Percentiles rank a stretch among this genome's conserved stretches.
phyloP scores from a whole-genome alignment of 2,797 vertebrate species.

The Todus mexicanus region DNA sequence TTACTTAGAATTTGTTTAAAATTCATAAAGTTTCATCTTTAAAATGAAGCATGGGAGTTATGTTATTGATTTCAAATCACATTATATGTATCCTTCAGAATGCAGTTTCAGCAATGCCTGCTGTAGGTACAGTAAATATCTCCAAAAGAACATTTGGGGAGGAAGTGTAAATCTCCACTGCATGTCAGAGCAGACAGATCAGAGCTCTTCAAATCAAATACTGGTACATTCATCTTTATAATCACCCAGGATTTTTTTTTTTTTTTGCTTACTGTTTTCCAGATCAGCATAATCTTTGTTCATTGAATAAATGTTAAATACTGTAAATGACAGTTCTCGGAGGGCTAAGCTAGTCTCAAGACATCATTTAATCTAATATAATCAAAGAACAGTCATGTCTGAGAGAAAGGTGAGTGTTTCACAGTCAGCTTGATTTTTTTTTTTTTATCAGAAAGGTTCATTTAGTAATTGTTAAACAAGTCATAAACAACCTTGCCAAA shows the following conservation, averaged over 20 bases:
- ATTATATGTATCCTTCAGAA: not conserved
- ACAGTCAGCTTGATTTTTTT: not conserved
- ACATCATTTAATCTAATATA: slow-evolving; percentile 23
- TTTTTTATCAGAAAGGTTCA: slow-evolving; percentile 30
- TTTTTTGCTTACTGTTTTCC: slow-evolving; percentile 26
- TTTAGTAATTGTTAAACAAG: slow-evolving; percentile 54
- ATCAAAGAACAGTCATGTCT: not conserved
- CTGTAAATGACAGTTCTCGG: slow-evolving; percentile 23
- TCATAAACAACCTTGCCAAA: slow-evolving; percentile 56
- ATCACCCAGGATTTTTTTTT: not conserved
- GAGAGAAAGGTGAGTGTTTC: slow-evolving; percentile 33
- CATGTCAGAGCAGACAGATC: slow-evolving; percentile 5
- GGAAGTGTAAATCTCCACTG: slow-evolving; percentile 13
- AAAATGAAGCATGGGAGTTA: not conserved
- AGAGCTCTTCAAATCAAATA: slow-evolving; percentile 30
- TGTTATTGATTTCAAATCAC: slow-evolving; percentile 28
- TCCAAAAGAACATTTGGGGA: slow-evolving; percentile 15
- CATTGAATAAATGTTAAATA: slow-evolving; percentile 31
- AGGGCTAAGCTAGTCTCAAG: not conserved
- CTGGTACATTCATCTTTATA: slow-evolving; percentile 3
- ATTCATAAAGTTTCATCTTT: slow-evolving; percentile 1
- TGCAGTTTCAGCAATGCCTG: slow-evolving; percentile 17
- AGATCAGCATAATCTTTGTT: not conserved
- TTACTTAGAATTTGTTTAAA: slow-evolving; percentile 8
- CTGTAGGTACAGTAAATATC: slow-evolving; percentile 34